These are phyloP conservation scores for Psococerastis gibbosa DNA, from an alignment of 2,888 invertebrate genomes.

Conservation along the genomic window DNA sequence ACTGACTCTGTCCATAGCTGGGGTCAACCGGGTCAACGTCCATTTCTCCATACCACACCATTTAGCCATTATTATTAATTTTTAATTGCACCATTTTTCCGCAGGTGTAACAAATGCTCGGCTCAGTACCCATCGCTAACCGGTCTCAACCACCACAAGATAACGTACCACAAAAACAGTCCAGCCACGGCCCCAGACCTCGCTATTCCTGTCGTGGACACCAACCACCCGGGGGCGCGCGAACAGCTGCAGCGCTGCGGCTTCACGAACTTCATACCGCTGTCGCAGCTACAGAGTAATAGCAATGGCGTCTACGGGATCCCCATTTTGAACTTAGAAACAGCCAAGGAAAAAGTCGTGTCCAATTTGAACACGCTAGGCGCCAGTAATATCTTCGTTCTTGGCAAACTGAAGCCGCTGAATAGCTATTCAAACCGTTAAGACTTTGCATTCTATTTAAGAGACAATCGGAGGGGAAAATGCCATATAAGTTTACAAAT, in stretches of 20 bases:
- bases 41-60: too few species aligned
- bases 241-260: neutral
- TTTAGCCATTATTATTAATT: too few species aligned
- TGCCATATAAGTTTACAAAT: too few species aligned
- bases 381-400: constrained; percentile 1
- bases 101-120: constrained; percentile 1
- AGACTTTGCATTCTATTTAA: neutral
- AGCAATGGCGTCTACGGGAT: constrained; percentile 1
- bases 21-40: too few species aligned
- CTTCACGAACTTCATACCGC: neutral
- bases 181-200: neutral
- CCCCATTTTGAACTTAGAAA: constrained; percentile 1
- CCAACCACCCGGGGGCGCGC: neutral
- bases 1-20: too few species aligned
- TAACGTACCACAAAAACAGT: neutral
- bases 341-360: neutral
- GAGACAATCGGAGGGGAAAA: too few species aligned
- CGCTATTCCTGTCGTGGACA: constrained; percentile 1
- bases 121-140: neutral
- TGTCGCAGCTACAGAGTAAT: constrained; percentile 4
- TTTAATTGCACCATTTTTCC: too few species aligned
- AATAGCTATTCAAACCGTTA: neutral
- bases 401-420: constrained; percentile 2
- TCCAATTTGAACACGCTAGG: constrained; percentile 1
- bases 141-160: neutral